These are phyloP conservation scores for Chelonus formosanus DNA, from an alignment of 2,888 invertebrate genomes.

Conservation along the genomic window DNA sequence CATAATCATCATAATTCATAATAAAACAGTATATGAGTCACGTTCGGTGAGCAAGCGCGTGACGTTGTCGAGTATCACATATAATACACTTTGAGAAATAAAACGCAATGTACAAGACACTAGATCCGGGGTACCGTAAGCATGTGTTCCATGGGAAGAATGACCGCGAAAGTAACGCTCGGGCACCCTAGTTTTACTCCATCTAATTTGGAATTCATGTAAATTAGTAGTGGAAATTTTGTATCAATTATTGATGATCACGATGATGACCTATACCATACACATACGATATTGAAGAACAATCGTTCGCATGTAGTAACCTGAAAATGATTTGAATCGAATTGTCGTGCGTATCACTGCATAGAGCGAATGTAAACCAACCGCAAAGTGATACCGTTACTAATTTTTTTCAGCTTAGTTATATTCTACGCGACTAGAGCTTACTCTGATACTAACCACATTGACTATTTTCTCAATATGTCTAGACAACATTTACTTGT, in stretches of 20 bases:
- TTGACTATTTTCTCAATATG: conserved; percentile 17
- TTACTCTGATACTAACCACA: conserved; percentile 32
- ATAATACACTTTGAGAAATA: conserved; percentile 8
- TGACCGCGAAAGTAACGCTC: neutral
- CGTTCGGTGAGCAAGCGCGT: conserved; percentile 15
- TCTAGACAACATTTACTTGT: conserved; percentile 1
- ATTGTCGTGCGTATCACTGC: conserved; percentile 44
- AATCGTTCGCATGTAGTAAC: neutral
- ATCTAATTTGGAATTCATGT: neutral
- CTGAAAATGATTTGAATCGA: conserved; percentile 25
- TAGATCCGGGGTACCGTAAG: conserved; percentile 9
- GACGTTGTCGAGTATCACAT: conserved; percentile 17
- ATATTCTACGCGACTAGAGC: conserved; percentile 36
- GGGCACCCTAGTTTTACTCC: neutral
- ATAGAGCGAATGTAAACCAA: conserved; percentile 51
- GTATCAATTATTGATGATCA: too few species aligned
- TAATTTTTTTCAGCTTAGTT: conserved; percentile 44
- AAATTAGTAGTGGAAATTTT: neutral
- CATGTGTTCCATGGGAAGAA: conserved; percentile 1
- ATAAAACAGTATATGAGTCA: conserved; percentile 17
- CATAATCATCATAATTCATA: neutral
- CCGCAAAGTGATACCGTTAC: conserved; percentile 57
- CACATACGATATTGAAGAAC: neutral
- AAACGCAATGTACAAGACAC: conserved; percentile 10
- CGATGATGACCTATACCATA: too few species aligned